Base-by-base conservation (phyloP, 2,797 vertebrate species). In the Ibycter americanus region DNA sequence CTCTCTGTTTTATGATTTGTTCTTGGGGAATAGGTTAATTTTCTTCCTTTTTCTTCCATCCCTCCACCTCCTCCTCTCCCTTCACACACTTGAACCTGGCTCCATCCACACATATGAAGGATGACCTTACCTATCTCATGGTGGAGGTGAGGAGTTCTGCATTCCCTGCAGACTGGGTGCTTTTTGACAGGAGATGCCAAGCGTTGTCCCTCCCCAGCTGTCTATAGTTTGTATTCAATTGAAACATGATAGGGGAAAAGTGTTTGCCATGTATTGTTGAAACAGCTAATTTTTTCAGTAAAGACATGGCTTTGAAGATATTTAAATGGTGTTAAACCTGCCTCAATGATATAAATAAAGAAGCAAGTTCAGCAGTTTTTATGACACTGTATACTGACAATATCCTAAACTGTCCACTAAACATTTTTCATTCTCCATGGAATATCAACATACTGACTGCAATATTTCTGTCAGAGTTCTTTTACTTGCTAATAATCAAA, bases 401-500 rank as follows among this genome's bases (percentile, higher is more conserved):
- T 93, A 93, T 86, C 89, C 87, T 90, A 92, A 97, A 97, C 86
- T 96, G 96, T 97, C 97, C 97, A 96, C 95, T 96, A 97, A 98
- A 97, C 96, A 94, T 97, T 97, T 98, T 97, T 96, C 79, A 58
- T 95, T 95, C 97, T 95, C 95, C 62, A 73, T 95, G 93, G 96
- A 96, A 97, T 97, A 96, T 94, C 97, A 97, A 87, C 86, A 97
- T 88, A 94, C 96, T 74, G 42, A 96, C 97, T 97, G 90, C 93
- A 97, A 96, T 98, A 97, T 95, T 96, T 95, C 93, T 93, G 52
- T 97, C 90, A 83, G 71, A 91, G 91, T 97, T 97, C 95, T 97
- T 98, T 98, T 96, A 97, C 97, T 97, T 97, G 94, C 95, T 98
- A 97, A 98, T 98, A 98, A 98, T 97, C 97, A 98, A 98, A 98